Base-by-base conservation (phyloP, 2,797 vertebrate genomes). In the Fratercula arctica region DNA sequence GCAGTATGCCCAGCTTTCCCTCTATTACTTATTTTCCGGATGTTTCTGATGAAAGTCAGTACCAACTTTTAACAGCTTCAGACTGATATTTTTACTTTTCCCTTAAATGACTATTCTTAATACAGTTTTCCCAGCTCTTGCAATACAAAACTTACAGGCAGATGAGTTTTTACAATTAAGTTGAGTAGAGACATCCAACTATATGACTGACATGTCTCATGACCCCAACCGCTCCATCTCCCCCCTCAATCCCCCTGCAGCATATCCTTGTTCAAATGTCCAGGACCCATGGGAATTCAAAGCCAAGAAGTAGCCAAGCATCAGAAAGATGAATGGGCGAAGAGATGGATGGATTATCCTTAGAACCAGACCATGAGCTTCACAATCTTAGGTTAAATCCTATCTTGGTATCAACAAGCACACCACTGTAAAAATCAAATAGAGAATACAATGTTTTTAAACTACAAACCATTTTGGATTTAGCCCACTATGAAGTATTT, bases 141-240 rank as follows among this genome's bases (percentile, higher is more conserved):
- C 10, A 72, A 60, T 35, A 73, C 13, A 37, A 83, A 53, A 21
- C 10, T 48, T 63, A 17, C 3, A 21, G 15, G 8, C 24, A 77
- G 35, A 10, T 5, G 12, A 81, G 11, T 56, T 82, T 51, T 46
- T 70, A 69, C 20, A 24, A 6, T 20, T 10, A 46, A 46, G 10
- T 73, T 70, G 5, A 69, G 11, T 7, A 39, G 5, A 63, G 19
- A 56, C 5, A 48, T 18, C 25, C 6, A 10, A 26, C 25, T 28
- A 39, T 5, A 33, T 3, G 10, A 26, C 5, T 3, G 10, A 26
- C 5, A 11, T 0, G 9, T 18, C 33, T 91, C 0, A 1, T 2
- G 1, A 43, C 15, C 10, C 20, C 41, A 57, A 45, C 61, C 26
- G 53, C 28, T 45, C 3, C 3, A 54, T 35, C 6, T 81, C 25